A percentile compares a stretch with the other conserved stretches of the same genome.
These are phyloP conservation scores for Meriones unguiculatus DNA, from an alignment of 2,113 vertebrate species.

Conservation along the genomic window DNA sequence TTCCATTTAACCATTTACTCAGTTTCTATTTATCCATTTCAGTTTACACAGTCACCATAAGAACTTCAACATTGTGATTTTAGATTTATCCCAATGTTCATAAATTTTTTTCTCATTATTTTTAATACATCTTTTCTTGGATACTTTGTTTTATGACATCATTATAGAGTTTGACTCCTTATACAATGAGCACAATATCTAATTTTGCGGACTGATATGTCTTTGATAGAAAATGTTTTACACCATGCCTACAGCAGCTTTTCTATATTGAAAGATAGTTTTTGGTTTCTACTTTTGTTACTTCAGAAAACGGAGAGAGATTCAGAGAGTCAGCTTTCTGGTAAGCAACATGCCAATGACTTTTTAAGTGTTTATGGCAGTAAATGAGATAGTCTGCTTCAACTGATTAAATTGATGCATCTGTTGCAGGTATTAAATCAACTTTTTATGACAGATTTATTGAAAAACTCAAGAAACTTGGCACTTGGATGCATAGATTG, in stretches of 20 bases:
- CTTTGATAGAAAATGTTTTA: constrained; percentile 54
- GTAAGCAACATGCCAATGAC: constrained; percentile 59
- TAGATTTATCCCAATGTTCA: not conserved
- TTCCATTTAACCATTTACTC: not conserved
- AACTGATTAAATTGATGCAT: constrained; percentile 73
- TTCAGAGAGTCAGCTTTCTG: constrained; percentile 39
- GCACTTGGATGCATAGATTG: constrained; percentile 53
- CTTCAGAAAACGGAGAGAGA: not conserved
- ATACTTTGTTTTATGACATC: not conserved
- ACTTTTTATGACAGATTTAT: constrained; percentile 70
- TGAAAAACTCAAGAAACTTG: constrained; percentile 65
- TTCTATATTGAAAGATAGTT: constrained; percentile 9
- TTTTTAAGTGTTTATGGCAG: constrained; percentile 73
- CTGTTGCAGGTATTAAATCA: constrained; percentile 67
- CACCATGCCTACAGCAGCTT: not conserved
- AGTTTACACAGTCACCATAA: not conserved
- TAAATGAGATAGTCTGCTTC: constrained; percentile 72
- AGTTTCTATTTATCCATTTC: not conserved
- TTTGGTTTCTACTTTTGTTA: not conserved
- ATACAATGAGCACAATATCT: not conserved
- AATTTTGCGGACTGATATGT: constrained; percentile 27
- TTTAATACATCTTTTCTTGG: not conserved
- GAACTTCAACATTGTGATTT: not conserved
- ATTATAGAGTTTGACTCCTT: not conserved
- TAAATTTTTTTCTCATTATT: not conserved